Evolutionary conservation across 2,888 invertebrate species (phyloP).

Genomic region (Eupeodes luniger): DNA sequence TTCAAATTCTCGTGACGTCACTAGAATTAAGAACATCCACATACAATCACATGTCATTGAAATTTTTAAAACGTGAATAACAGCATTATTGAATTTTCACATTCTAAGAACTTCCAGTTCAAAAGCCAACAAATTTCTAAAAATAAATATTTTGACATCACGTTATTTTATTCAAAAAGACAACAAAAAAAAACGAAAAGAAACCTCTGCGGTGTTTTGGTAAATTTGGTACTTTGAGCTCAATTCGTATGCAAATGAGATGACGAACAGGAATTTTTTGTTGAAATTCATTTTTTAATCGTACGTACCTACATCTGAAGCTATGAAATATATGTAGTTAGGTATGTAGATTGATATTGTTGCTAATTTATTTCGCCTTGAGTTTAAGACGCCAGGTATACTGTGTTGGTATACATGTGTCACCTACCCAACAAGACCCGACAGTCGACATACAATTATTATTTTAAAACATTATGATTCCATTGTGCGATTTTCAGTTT

Average conservation of each 20-base stretch:
- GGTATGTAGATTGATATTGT: constrained; percentile 10
- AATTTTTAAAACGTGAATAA: too few relatives aligned
- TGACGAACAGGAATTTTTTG: neutral
- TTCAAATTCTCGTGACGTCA: too few relatives aligned
- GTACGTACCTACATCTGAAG: neutral
- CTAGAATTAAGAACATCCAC: too few relatives aligned
- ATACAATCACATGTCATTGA: too few relatives aligned
- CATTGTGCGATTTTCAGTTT: constrained; percentile 62
- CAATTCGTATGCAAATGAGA: constrained; percentile 11
- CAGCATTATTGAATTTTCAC: too few relatives aligned
- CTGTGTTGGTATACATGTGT: constrained; percentile 37
- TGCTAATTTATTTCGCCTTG: constrained; percentile 70
- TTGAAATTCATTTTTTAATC: constrained; percentile 18
- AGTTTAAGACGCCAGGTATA: constrained; percentile 65
- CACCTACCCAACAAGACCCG: constrained; percentile 46
- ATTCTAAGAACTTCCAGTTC: neutral
- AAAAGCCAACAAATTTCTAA: neutral
- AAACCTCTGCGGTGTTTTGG: neutral
- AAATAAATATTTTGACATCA: constrained; percentile 5
- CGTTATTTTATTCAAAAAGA: neutral
- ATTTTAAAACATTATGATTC: constrained; percentile 40
- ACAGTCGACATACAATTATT: constrained; percentile 29
- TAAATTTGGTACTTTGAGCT: neutral
- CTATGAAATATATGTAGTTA: neutral
- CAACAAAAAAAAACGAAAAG: neutral